Evolutionary conservation across 2,888 invertebrate genomes (phyloP).

Genomic region (Lithodes maja): DNA sequence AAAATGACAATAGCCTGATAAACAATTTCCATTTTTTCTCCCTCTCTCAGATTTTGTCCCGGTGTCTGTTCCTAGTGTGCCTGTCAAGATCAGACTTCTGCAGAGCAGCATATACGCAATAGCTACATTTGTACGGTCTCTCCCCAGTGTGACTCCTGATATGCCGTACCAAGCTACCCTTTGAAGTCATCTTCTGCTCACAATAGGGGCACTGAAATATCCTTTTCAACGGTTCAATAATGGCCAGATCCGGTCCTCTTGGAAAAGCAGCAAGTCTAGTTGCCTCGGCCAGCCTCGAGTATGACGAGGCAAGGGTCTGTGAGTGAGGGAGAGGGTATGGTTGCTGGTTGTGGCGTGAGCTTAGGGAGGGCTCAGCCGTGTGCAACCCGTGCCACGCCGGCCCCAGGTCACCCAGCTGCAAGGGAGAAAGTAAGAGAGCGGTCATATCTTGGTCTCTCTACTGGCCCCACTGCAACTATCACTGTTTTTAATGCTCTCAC

Average conservation of each 20-base stretch:
- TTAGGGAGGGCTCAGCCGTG: background rate
- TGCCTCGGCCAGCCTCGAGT: conserved; percentile 18
- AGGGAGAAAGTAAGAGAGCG: conserved; percentile 49
- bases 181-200: conserved; percentile 58
- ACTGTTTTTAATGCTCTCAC: conserved; percentile 17
- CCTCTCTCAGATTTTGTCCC: background rate
- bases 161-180: conserved; percentile 56
- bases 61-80: conserved; percentile 53
- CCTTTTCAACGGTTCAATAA: conserved; percentile 31
- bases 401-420: conserved; percentile 49
- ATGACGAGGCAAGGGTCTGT: conserved; percentile 13
- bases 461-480: background rate
- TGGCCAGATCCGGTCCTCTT: conserved; percentile 18
- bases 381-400: conserved; percentile 43
- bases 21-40: background rate
- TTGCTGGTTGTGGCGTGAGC: conserved; percentile 14
- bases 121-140: conserved; percentile 60
- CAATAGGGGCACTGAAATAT: conserved; percentile 56
- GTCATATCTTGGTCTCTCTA: conserved; percentile 43
- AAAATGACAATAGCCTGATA: too few relatives aligned
- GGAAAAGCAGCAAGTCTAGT: conserved; percentile 18
- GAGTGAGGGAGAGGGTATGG: conserved; percentile 31
- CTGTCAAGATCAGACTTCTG: conserved; percentile 63
- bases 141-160: conserved; percentile 66
- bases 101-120: conserved; percentile 56